Base-by-base conservation (phyloP, 53 echinoderm and acorn worm species). In the Mesocentrotus franciscanus region DNA sequence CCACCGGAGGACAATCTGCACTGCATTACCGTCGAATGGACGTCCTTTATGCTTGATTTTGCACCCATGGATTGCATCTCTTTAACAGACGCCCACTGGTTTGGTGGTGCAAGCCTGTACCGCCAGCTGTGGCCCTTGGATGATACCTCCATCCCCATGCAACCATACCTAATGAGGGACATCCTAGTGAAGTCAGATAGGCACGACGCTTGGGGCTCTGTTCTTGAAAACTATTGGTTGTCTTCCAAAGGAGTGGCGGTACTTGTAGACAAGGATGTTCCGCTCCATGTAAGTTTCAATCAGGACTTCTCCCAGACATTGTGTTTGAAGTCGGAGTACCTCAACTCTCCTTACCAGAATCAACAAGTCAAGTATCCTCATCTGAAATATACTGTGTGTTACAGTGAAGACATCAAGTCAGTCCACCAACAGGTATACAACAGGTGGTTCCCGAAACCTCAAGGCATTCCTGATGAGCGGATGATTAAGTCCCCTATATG, bases 171-270 rank as follows among this genome's bases (percentile, higher is more conserved):
- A 9, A 96, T 95, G 14, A 60, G 90, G 35, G 96, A 98, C 84
- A 66, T 96, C 39, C 74, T 95, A 22, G 36, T 87, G 15, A 34
- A 60, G 9, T 56, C 85, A 9, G 89, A 91, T 7, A 94, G 96
- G 16, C 76, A 79, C 24, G 61, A 96, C 20, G 96, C 89, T 9
- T 99, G 95, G 95, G 98, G 97, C 27, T 96, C 97, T 2, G 95
- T 98, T 29, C 76, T 99, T 24, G 99, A 99, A 90, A 96, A 98
- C 35, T 98, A 97, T 90, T 99, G 99, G 99, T 79, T 99, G 90
- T 97, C 96, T 34, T 98, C 98, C 49, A 83, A 57, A 8, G 99
- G 99, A 83, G 89, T 98, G 30, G 97, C 98, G 9, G 90, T 99
- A 24, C 64, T 96, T 5, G 97, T 99, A 36, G 96, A 97, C 85